Evolutionary conservation across 2,113 vertebrate species (phyloP).

Genomic region (Lota lota): DNA sequence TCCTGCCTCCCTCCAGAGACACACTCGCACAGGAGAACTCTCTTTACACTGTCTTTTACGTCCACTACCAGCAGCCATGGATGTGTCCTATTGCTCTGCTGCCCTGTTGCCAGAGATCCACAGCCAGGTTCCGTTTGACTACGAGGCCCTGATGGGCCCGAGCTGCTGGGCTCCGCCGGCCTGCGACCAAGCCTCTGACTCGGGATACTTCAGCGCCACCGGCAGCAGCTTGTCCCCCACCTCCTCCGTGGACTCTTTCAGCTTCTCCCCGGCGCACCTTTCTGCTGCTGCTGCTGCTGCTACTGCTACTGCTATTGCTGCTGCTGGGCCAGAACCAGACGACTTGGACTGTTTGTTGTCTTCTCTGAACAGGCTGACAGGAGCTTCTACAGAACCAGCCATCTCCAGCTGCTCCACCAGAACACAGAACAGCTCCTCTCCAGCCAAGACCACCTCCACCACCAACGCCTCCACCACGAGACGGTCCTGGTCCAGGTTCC

Average conservation of each 20-base stretch:
- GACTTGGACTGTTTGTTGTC: too few relatives aligned
- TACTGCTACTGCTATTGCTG: too few relatives aligned
- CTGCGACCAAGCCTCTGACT: constrained; percentile 67
- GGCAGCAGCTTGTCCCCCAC: constrained; percentile 65
- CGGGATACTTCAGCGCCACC: constrained; percentile 69
- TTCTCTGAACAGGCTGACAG: too few relatives aligned
- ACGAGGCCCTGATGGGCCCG: background rate
- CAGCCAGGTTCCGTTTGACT: constrained; percentile 18
- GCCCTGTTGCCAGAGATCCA: constrained; percentile 31
- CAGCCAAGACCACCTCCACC: too few relatives aligned
- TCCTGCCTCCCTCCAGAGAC: constrained; percentile 29
- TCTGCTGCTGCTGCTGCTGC: too few relatives aligned
- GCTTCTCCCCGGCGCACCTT: too few relatives aligned
- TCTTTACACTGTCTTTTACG: too few relatives aligned
- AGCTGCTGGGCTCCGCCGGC: constrained; percentile 40
- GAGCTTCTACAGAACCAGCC: too few relatives aligned
- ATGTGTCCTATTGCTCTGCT: constrained; percentile 36
- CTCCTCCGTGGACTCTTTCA: constrained; percentile 9
- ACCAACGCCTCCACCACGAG: too few relatives aligned
- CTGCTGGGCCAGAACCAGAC: constrained; percentile 54
- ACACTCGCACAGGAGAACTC: constrained; percentile 18
- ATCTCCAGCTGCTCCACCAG: too few relatives aligned
- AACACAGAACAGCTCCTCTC: too few relatives aligned
- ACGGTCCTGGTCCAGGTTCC: too few relatives aligned
- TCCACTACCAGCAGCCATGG: constrained; percentile 57